Percentiles rank a stretch among this genome's conserved stretches.
phyloP scores from a whole-genome alignment of 1,140 invertebrate genomes.

The Homarus americanus region DNA sequence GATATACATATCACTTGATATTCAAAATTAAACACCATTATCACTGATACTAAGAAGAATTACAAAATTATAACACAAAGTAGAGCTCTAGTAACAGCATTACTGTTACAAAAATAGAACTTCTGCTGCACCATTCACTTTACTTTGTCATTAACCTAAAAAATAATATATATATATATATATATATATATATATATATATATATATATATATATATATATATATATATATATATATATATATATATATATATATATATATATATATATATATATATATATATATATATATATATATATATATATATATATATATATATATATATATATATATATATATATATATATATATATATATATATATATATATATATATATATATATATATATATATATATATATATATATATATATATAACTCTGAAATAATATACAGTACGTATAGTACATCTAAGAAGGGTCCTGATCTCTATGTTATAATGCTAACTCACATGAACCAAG shows the following conservation, averaged over 20 bases:
- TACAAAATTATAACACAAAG: constrained; percentile 20
- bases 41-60: constrained; percentile 20
- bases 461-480: background rate
- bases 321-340: background rate
- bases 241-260: constrained; percentile 41
- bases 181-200: background rate
- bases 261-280: constrained; percentile 48
- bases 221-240: constrained; percentile 38
- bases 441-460: background rate
- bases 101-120: background rate
- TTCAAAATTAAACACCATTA: constrained; percentile 7
- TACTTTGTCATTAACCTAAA: no score
- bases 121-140: background rate
- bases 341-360: background rate
- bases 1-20: constrained; percentile 43
- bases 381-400: background rate
- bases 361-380: background rate
- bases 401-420: background rate
- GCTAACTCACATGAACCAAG: background rate
- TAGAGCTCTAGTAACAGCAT: background rate
- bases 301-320: background rate
- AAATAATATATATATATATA: background rate
- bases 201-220: constrained; percentile 36
- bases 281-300: constrained; percentile 12
- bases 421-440: no score